A percentile compares a stretch with the other conserved stretches of the same genome.
phyloP scores from a whole-genome alignment of 2,797 vertebrate genomes.

The Clarias fuscus region DNA sequence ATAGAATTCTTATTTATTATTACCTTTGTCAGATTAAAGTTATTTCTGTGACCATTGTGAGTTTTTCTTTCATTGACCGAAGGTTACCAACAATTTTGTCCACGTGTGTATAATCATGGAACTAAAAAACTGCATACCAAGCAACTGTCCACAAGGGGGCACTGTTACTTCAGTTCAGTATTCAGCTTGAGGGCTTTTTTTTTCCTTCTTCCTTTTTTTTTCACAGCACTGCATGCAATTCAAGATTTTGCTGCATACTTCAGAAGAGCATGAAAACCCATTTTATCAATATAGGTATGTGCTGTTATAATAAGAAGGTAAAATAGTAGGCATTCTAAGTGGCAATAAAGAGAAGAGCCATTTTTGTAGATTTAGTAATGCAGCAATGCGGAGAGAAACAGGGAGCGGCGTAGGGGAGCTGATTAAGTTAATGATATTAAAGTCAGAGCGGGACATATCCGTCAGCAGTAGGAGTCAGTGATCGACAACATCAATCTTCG shows the following conservation, averaged over 20 bases:
- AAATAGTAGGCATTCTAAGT: not conserved
- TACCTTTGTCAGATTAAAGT: too few relatives aligned
- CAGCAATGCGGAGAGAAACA: conserved; percentile 12
- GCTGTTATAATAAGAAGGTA: not conserved
- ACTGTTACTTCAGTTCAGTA: conserved; percentile 18
- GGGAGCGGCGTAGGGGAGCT: conserved; percentile 37
- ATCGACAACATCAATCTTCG: conserved; percentile 53
- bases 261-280: not conserved
- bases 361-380: conserved; percentile 17
- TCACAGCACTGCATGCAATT: not conserved
- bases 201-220: too few relatives aligned
- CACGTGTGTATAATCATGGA: not conserved
- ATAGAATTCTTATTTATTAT: too few relatives aligned
- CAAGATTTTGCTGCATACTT: not conserved
- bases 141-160: conserved; percentile 66
- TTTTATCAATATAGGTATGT: not conserved
- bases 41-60: too few relatives aligned
- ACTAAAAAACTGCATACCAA: conserved; percentile 20
- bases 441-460: conserved; percentile 41
- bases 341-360: not conserved
- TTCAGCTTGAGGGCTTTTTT: not conserved
- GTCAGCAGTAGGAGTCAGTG: conserved; percentile 46
- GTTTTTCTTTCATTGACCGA: too few relatives aligned
- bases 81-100: too few relatives aligned
- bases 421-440: conserved; percentile 61